phyloP scores from a whole-genome alignment of 1,140 invertebrate species.

The Dendroctonus ponderosae region DNA sequence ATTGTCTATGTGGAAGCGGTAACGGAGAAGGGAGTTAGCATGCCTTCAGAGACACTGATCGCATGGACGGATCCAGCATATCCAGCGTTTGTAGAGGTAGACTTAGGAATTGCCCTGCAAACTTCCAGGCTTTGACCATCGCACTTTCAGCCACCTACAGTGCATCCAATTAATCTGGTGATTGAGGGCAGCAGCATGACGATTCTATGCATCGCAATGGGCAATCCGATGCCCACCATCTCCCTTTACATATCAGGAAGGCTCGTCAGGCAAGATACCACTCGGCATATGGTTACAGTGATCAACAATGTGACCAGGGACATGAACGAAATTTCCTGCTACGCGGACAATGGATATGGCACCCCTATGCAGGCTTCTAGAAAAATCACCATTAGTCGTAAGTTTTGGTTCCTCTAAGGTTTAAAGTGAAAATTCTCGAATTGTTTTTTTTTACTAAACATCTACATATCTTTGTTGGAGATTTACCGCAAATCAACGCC shows the following conservation, averaged over 20 bases:
- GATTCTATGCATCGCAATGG: slow-evolving; percentile 77
- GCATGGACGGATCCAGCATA: slow-evolving; percentile 84
- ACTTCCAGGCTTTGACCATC: neutral
- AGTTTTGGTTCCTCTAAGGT: no score
- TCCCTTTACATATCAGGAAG: slow-evolving; percentile 75
- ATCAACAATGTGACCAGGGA: slow-evolving; percentile 77
- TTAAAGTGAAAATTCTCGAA: no score
- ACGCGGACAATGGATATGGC: slow-evolving; percentile 81
- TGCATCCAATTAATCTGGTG: slow-evolving; percentile 77
- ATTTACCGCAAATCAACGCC: slow-evolving; percentile 71
- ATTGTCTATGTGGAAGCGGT: slow-evolving; percentile 71
- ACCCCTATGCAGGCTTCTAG: slow-evolving; percentile 77
- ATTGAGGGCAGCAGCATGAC: slow-evolving; percentile 82
- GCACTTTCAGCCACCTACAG: slow-evolving; percentile 66
- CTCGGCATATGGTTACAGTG: slow-evolving; percentile 76
- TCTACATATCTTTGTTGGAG: slow-evolving; percentile 50
- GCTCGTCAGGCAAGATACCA: slow-evolving; percentile 71
- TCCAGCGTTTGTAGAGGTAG: slow-evolving; percentile 79
- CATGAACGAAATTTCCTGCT: slow-evolving; percentile 80
- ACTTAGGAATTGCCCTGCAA: neutral
- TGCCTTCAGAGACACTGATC: slow-evolving; percentile 74
- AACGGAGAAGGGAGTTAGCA: slow-evolving; percentile 64
- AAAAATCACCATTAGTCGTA: slow-evolving; percentile 75
- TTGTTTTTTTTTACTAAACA: no score
- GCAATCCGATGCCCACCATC: slow-evolving; percentile 77